Percentiles rank a stretch among this genome's conserved stretches.
Conservation (phyloP, 2,113 vertebrate genomes). For the Hippocampus barbouri region DNA sequence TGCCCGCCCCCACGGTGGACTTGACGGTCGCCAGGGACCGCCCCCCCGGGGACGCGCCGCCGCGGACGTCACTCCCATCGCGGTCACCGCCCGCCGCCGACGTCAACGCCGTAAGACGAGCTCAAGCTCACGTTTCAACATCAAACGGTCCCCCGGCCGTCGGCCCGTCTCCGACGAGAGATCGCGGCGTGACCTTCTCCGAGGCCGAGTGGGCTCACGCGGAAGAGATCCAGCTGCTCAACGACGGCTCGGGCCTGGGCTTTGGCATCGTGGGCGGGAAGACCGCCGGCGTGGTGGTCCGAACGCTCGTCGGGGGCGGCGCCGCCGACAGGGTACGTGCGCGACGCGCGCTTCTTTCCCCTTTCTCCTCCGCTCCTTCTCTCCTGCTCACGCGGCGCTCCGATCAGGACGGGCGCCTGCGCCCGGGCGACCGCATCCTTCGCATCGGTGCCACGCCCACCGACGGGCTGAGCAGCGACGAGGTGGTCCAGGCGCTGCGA, state of each 20-base stretch:
- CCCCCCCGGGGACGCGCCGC: constrained; percentile 19
- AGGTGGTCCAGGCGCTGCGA: constrained; percentile 89
- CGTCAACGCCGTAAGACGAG: constrained; percentile 33
- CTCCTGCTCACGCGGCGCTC: background rate
- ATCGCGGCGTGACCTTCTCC: background rate
- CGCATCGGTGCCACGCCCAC: constrained; percentile 86
- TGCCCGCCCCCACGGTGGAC: constrained; percentile 77
- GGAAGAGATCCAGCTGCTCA: constrained; percentile 90
- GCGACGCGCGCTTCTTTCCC: background rate
- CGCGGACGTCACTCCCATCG: background rate
- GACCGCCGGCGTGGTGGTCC: constrained; percentile 85
- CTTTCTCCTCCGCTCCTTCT: background rate
- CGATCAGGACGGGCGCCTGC: constrained; percentile 86
- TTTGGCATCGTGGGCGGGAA: constrained; percentile 96
- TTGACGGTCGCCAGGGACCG: constrained; percentile 83
- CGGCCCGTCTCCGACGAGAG: background rate
- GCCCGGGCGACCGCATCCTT: constrained; percentile 91
- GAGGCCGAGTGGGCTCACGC: constrained; percentile 84
- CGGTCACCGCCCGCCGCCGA: background rate
- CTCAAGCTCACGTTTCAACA: too few relatives aligned
- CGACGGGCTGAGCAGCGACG: constrained; percentile 86
- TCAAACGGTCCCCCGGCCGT: background rate
- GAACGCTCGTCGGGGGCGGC: constrained; percentile 86
- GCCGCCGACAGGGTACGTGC: constrained; percentile 75
- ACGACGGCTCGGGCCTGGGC: constrained; percentile 91